Evolutionary conservation across 1,140 invertebrate species (phyloP).

Genomic region (Euwallacea fornicatus): DNA sequence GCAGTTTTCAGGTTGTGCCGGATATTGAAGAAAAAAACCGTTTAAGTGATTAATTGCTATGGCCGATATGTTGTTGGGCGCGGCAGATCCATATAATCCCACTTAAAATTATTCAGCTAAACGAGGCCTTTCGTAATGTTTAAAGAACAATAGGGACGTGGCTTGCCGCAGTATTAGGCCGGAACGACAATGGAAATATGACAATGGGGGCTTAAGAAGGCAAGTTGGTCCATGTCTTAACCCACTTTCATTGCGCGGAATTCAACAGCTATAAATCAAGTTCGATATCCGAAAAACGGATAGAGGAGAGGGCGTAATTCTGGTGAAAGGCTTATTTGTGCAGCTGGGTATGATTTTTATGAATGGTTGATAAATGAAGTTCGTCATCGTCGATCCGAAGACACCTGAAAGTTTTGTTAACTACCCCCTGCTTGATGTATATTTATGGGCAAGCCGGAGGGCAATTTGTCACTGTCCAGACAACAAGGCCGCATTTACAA

Average conservation of each 20-base stretch:
- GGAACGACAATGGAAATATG: constrained; percentile 29
- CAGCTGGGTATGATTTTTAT: not conserved
- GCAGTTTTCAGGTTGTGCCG: not conserved
- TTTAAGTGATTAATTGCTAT: constrained; percentile 10
- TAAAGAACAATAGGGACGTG: constrained; percentile 36
- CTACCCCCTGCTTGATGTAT: not conserved
- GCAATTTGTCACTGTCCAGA: constrained; percentile 4
- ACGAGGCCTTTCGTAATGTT: constrained; percentile 26
- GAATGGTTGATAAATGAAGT: constrained; percentile 2
- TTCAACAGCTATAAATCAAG: too few species aligned
- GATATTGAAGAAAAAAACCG: constrained; percentile 9
- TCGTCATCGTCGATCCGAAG: not conserved
- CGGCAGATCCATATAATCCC: not conserved
- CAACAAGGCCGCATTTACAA: not conserved
- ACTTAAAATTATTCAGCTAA: not conserved
- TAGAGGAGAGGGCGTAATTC: too few species aligned
- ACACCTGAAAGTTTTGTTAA: constrained; percentile 5
- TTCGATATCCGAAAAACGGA: too few species aligned
- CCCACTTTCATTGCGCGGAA: too few species aligned
- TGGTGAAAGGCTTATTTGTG: too few species aligned
- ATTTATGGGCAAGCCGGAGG: not conserved
- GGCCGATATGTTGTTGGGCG: not conserved
- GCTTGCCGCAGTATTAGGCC: constrained; percentile 32
- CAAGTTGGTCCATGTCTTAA: not conserved
- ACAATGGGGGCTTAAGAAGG: constrained; percentile 21